Percentiles rank a stretch among this genome's conserved stretches.
Evolutionary conservation across 2,888 invertebrate genomes (phyloP).

Genomic region (Drosophila emarginata): DNA sequence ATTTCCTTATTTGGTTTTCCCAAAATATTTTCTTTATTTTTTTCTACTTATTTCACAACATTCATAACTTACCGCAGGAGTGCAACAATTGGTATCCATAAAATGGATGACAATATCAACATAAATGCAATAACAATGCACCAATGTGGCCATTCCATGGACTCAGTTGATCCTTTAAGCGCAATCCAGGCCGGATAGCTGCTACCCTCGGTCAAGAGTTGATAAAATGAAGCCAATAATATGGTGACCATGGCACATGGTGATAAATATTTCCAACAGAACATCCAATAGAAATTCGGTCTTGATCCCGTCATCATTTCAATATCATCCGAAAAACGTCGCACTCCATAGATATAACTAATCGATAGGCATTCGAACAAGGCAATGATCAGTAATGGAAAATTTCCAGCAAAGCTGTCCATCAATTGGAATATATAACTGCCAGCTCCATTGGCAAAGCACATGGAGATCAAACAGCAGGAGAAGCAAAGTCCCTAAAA

Average conservation of each 20-base stretch:
- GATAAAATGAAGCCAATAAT: constrained; percentile 91
- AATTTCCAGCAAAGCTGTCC: constrained; percentile 96
- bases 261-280: constrained; percentile 97
- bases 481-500: constrained; percentile 86
- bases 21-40: too few species aligned
- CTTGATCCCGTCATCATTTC: constrained; percentile 96
- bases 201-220: constrained; percentile 90
- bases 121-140: constrained; percentile 88
- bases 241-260: constrained; percentile 95
- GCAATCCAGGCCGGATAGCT: constrained; percentile 93
- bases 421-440: constrained; percentile 97
- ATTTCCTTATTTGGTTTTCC: too few species aligned
- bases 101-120: constrained; percentile 90
- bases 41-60: too few species aligned
- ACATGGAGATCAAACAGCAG: constrained; percentile 93
- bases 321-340: constrained; percentile 95
- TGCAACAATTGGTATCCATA: constrained; percentile 94
- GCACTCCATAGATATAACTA: constrained; percentile 96
- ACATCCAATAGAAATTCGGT: constrained; percentile 94
- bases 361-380: constrained; percentile 96
- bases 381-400: constrained; percentile 95
- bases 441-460: constrained; percentile 95
- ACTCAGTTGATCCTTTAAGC: constrained; percentile 87
- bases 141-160: constrained; percentile 94
- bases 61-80: constrained; percentile 86